Evolutionary conservation across 2,113 vertebrate genomes (phyloP).

Genomic region (Arenaria interpres): DNA sequence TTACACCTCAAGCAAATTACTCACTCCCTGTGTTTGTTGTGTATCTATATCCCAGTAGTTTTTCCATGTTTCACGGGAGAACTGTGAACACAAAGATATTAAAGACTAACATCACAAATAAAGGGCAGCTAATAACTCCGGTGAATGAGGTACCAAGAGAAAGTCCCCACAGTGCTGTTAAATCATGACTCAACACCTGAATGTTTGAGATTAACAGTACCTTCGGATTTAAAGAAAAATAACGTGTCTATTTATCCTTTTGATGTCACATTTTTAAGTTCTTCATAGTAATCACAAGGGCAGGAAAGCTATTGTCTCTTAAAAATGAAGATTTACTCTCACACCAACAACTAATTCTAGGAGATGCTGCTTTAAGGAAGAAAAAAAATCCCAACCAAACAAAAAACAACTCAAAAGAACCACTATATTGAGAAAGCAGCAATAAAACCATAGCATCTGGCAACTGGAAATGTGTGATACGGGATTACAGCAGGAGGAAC

Average conservation of each 20-base stretch:
- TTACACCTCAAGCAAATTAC: neutral
- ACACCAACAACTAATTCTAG: neutral
- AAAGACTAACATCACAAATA: neutral
- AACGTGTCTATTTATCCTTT: neutral
- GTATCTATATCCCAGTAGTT: neutral
- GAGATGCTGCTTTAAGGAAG: neutral
- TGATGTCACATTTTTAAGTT: neutral
- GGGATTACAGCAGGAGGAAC: neutral
- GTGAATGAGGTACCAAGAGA: neutral
- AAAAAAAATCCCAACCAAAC: too few species aligned
- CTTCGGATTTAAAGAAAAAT: slow-evolving; percentile 5
- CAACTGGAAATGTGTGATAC: neutral
- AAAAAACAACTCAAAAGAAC: neutral
- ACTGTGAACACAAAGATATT: neutral
- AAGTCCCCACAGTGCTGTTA: neutral
- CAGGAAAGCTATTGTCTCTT: neutral
- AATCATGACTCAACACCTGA: neutral
- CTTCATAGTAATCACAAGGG: neutral
- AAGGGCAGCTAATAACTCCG: neutral
- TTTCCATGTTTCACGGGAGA: neutral
- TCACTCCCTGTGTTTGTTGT: neutral
- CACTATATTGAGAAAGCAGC: neutral
- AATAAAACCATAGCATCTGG: neutral
- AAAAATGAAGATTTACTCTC: neutral
- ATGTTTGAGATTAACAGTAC: neutral